Base-by-base conservation (phyloP, 1,140 invertebrate species). In the Tetramorium parvispinum region DNA sequence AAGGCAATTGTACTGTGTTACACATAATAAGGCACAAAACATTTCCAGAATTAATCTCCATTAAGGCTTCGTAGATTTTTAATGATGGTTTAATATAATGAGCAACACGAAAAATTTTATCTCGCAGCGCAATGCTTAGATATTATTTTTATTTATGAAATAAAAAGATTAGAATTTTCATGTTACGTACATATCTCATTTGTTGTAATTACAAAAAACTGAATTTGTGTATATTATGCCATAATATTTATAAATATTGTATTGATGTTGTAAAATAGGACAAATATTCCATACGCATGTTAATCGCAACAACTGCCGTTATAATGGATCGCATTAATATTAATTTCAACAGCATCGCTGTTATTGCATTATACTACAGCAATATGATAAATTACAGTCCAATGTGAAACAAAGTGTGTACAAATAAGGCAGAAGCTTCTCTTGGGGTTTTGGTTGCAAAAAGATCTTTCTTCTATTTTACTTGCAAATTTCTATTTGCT, bases 21-120 rank as follows among this genome's bases (percentile, higher is more conserved):
- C 37, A 21, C 18, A 21, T 81, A 70, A 70, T 37, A 16, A 7
- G 21, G 27, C 16, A 18, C 13, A 24, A 10, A 70, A 70, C 21
- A 24, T 73, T 82, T 73, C 13, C 40, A 16, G 13, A 57, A 27
- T 83, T 83, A 59, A 83, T 83, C 5, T 32, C 24, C 11, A 46
- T 37, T 40, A 21, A 63, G 53, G 40, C 21, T 70, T 75, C 18
- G 8, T 49, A 5, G 18, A 0, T 83, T 71, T 73, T 53, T 24
- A 82, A 61, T 59, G 32, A 16, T 18, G 43, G 8, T 27, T 83
- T 49, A 51, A 40, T 46, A 16, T 32, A 71, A 68, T 13, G 2
- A 2, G n/a, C 37, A 27, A 73, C 24, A 10, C 1, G 11, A 43
- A 11, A 59, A 73, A 66, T 21, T 46, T 75, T 24, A 83, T 83